A percentile compares a stretch with the other conserved stretches of the same genome.
phyloP scores from a whole-genome alignment of 2,113 vertebrate species.

The Scophthalmus maximus region DNA sequence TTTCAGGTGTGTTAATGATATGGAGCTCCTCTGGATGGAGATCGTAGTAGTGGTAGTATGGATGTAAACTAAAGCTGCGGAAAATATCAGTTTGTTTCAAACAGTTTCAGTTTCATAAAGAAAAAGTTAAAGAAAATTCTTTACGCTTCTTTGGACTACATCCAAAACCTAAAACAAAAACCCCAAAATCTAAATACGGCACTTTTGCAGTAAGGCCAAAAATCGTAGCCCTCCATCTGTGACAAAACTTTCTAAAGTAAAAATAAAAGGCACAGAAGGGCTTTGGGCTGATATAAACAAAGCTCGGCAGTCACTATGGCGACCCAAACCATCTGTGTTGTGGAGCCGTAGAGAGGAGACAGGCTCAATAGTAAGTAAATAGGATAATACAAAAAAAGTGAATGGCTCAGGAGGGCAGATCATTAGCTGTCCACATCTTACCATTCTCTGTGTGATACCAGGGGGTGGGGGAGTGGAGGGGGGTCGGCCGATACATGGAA shows the following conservation, averaged over 20 bases:
- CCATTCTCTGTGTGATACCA: constrained; percentile 69
- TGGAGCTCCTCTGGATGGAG: no score
- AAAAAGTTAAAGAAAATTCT: not conserved
- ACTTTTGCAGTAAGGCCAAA: constrained; percentile 5
- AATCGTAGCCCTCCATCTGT: not conserved
- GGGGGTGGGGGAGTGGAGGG: constrained; percentile 44
- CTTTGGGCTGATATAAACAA: constrained; percentile 47
- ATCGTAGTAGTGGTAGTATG: not conserved
- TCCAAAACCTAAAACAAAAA: not conserved
- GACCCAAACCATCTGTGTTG: constrained; percentile 74
- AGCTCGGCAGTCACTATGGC: constrained; percentile 53
- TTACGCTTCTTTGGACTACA: not conserved
- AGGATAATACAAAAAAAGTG: constrained; percentile 73
- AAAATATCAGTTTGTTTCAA: no score
- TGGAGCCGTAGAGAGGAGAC: constrained; percentile 55
- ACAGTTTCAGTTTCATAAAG: not conserved
- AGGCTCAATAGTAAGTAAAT: constrained; percentile 72
- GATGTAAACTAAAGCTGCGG: not conserved
- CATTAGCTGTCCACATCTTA: constrained; percentile 73
- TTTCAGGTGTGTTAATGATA: not conserved
- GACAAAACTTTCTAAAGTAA: constrained; percentile 20
- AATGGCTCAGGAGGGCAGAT: constrained; percentile 74
- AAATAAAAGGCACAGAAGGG: constrained; percentile 31
- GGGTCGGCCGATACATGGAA: constrained; percentile 59
- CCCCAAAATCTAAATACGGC: not conserved